Evolutionary conservation across 2,888 invertebrate species (phyloP).

Genomic region (Hydraecia micacea): DNA sequence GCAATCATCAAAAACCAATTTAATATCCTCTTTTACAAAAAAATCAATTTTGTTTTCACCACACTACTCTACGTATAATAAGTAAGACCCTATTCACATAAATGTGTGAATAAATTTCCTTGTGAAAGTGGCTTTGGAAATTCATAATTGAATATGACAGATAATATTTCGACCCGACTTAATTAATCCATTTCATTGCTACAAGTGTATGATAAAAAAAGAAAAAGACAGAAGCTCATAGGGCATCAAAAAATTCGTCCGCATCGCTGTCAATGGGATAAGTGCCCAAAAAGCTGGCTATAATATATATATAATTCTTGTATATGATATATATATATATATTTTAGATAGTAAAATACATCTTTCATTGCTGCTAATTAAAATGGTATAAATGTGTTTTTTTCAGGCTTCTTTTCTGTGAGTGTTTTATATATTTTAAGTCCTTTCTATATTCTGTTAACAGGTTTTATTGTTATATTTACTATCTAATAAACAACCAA

Average conservation of each 20-base stretch:
- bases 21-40: not conserved
- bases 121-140: slow-evolving; percentile 24
- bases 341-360: no score
- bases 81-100: not conserved
- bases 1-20: not conserved
- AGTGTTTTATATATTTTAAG: not conserved
- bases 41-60: not conserved
- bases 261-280: no score
- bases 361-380: slow-evolving; percentile 45
- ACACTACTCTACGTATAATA: not conserved
- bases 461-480: not conserved
- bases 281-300: no score
- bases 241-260: no score
- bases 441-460: not conserved
- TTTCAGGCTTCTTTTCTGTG: slow-evolving; percentile 18
- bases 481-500: not conserved
- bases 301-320: no score
- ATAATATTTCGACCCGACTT: slow-evolving; percentile 36
- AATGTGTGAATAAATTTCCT: slow-evolving; percentile 19
- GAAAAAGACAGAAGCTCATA: no score
- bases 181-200: slow-evolving; percentile 47
- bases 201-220: no score
- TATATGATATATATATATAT: no score
- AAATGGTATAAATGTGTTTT: slow-evolving; percentile 25
- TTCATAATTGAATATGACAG: slow-evolving; percentile 38